Percentiles rank a stretch among this genome's conserved stretches.
Conservation (phyloP, 2,797 vertebrate genomes). For the Brotula barbata region DNA sequence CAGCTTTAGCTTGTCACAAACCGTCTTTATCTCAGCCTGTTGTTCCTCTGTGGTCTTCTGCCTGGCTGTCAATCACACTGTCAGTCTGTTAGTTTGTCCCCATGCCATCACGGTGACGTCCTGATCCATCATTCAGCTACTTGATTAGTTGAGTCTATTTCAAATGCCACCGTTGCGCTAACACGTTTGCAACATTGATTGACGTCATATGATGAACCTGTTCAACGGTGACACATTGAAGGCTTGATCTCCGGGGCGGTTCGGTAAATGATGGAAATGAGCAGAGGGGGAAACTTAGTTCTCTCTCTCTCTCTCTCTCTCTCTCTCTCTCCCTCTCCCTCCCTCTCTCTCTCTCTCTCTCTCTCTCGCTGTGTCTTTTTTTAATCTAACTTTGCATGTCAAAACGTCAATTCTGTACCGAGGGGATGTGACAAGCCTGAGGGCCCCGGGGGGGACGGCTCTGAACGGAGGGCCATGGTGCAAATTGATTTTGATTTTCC, state of each 20-base stretch:
- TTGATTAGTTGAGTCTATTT: conserved; percentile 58
- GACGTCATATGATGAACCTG: conserved; percentile 74
- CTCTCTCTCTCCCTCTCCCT: conserved; percentile 24
- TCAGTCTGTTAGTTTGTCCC: conserved; percentile 60
- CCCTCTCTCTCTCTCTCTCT: conserved; percentile 33
- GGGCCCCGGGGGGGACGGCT: conserved; percentile 74
- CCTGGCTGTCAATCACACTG: conserved; percentile 62
- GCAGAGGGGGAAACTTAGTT: conserved; percentile 36
- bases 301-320: conserved; percentile 27
- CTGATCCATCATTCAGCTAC: conserved; percentile 50
- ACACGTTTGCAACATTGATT: conserved; percentile 53
- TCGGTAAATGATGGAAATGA: conserved; percentile 55
- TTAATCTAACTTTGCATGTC: conserved; percentile 78
- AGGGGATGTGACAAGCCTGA: conserved; percentile 81
- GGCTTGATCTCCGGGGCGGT: conserved; percentile 58
- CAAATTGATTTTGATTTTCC: conserved; percentile 88
- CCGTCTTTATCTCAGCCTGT: conserved; percentile 64
- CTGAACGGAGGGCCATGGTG: conserved; percentile 74
- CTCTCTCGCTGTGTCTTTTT: conserved; percentile 50
- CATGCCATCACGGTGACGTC: conserved; percentile 42
- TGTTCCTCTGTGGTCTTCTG: conserved; percentile 53
- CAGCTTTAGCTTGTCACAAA: conserved; percentile 69
- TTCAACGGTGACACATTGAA: conserved; percentile 63
- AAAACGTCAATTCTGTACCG: conserved; percentile 81
- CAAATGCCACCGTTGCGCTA: conserved; percentile 8